A percentile compares a stretch with the other conserved stretches of the same genome.
These are phyloP conservation scores for Chloroclysta siterata DNA, from an alignment of 2,888 invertebrate species.

Conservation along the genomic window DNA sequence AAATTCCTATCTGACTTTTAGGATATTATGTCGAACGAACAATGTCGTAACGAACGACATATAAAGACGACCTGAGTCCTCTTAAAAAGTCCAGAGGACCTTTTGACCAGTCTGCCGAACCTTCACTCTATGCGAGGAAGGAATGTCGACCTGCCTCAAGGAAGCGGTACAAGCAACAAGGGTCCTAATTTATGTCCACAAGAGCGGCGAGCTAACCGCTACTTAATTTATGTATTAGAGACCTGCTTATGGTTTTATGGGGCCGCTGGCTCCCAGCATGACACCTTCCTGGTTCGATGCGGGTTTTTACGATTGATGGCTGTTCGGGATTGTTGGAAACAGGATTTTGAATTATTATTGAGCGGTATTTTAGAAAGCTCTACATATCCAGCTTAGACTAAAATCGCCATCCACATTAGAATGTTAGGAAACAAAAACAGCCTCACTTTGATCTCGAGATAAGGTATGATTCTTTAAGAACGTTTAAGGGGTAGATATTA, in stretches of 20 bases:
- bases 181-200: constrained; percentile 34
- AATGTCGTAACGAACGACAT: too few species aligned
- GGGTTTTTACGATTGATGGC: constrained; percentile 32
- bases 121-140: constrained; percentile 10
- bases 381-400: not conserved
- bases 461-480: too few species aligned
- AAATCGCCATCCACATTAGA: not conserved
- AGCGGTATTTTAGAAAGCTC: not conserved
- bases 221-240: constrained; percentile 40
- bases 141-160: constrained; percentile 38
- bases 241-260: constrained; percentile 33
- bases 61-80: not conserved
- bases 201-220: constrained; percentile 35
- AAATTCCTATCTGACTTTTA: too few species aligned
- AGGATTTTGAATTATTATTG: not conserved
- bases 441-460: too few species aligned
- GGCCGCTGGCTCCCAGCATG: constrained; percentile 32
- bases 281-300: constrained; percentile 29
- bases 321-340: constrained; percentile 6
- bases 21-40: too few species aligned
- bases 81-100: not conserved
- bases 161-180: constrained; percentile 17
- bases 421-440: too few species aligned
- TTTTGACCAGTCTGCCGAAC: not conserved
- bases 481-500: too few species aligned